Base-by-base conservation (phyloP, 1,140 invertebrate genomes). In the Belonocnema kinseyi region DNA sequence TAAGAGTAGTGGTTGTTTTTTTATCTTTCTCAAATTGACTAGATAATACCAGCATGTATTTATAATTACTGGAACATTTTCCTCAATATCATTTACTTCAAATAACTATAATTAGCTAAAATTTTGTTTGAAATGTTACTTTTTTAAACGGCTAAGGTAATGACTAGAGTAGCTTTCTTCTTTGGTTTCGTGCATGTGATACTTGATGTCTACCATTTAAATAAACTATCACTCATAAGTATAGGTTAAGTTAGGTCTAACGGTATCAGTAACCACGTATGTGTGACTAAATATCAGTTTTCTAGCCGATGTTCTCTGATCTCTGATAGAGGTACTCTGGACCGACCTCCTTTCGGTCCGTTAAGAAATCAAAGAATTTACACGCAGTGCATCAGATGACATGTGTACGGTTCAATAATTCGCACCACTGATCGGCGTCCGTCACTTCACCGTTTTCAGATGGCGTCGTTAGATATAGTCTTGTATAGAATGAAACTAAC, bases 371-470 rank as follows among this genome's bases (percentile, higher is more conserved):
- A 6, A 33, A 66, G 26, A 66, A 26, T 66, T 66, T 66, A 61
- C 26, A 61, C 33, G 26, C 26, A 61, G 54, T 70, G 73, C 75
- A 77, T 77, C 73, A 73, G 73, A 56, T 50, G 75, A 77, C 77
- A 75, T 33, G 52, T 21, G 75, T 79, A 79, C 78, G 73, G 81
- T 75, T 79, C 77, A 81, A 85, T 82, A 83, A 82, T 83, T 83
- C 80, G 80, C 80, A 46, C 81, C 73, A 74, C 73, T 71, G 19
- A 77, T 76, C 58, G 74, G 72, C 56, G 56, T 53, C 50, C 66
- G 75, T 75, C 73, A 78, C 74, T 73, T 78, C 51, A 54, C 53
- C 71, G 70, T 66, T 19, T 50, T 19, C 19, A 79, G 75, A 77
- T 79, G 80, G 66, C 58, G 77, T 74, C 76, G 46, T 70, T 66